Evolutionary conservation across 2,113 vertebrate species (phyloP).

Genomic region (Pedetes capensis): DNA sequence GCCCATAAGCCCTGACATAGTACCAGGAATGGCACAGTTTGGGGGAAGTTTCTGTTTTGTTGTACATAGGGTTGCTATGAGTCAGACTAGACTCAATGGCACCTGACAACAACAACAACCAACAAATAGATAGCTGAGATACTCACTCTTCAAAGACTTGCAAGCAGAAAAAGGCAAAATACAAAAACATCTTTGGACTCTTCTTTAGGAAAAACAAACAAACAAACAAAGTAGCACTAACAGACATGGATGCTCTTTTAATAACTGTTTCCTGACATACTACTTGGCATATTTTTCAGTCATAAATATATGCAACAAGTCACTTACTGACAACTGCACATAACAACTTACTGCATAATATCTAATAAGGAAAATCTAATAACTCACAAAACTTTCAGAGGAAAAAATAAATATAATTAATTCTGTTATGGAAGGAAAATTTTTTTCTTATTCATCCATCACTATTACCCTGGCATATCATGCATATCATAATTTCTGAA

Average conservation of each 20-base stretch:
- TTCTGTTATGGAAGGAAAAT: background rate
- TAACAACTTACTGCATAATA: conserved; percentile 4
- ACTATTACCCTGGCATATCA: background rate
- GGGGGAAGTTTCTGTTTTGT: too few species aligned
- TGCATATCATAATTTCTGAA: background rate
- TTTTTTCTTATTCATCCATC: background rate
- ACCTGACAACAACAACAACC: too few species aligned
- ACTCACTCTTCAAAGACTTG: background rate
- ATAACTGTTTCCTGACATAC: conserved; percentile 47
- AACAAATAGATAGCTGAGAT: background rate
- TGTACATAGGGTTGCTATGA: too few species aligned
- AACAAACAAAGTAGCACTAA: background rate
- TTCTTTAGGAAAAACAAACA: background rate
- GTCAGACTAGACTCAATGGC: too few species aligned
- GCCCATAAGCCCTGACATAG: too few species aligned
- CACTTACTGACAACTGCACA: background rate
- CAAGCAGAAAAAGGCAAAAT: conserved; percentile 17
- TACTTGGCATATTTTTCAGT: conserved; percentile 19
- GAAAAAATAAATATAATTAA: background rate
- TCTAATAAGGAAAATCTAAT: conserved; percentile 44
- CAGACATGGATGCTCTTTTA: background rate
- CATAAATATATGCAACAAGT: conserved; percentile 25
- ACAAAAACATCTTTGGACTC: background rate
- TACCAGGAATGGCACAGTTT: too few species aligned
- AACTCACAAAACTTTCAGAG: background rate